Conservation (phyloP, 2,888 invertebrate species). For the Dichetophora obliterata region DNA sequence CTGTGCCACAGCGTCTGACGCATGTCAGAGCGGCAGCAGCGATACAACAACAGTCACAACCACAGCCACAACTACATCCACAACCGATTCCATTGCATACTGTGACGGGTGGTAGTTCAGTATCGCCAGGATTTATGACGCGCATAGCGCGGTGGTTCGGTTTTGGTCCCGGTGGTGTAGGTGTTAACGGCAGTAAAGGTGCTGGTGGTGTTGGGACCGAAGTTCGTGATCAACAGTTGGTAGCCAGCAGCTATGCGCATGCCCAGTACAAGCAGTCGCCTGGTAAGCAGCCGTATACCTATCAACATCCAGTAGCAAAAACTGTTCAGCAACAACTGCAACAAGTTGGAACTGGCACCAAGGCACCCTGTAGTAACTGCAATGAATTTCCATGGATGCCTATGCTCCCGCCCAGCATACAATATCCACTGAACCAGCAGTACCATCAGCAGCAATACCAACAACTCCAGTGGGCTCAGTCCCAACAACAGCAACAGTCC, state of each 20-base stretch:
- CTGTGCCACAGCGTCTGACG: conserved; percentile 38
- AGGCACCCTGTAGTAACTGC: conserved; percentile 81
- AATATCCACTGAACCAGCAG: conserved; percentile 48
- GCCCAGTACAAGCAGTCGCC: conserved; percentile 33
- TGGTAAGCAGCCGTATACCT: conserved; percentile 53
- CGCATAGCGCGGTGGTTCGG: conserved; percentile 69
- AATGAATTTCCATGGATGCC: conserved; percentile 88
- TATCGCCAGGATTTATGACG: conserved; percentile 64
- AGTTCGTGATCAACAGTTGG: conserved; percentile 57
- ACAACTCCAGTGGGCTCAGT: conserved; percentile 41
- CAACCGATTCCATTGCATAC: conserved; percentile 25
- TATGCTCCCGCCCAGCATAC: conserved; percentile 69
- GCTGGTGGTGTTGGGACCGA: conserved; percentile 33
- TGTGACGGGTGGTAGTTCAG: background rate
- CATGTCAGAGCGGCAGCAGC: conserved; percentile 40
- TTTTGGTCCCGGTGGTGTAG: conserved; percentile 53
- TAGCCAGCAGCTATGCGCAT: conserved; percentile 27
- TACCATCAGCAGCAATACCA: conserved; percentile 32
- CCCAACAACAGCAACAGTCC: conserved; percentile 18
- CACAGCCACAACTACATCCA: conserved; percentile 39
- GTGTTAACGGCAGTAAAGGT: conserved; percentile 47
- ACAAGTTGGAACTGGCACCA: conserved; percentile 61
- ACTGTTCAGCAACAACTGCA: conserved; percentile 32
- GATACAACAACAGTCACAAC: conserved; percentile 38
- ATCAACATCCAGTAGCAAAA: conserved; percentile 53